Conservation (phyloP, 2,797 vertebrate genomes). For the Morus bassanus region DNA sequence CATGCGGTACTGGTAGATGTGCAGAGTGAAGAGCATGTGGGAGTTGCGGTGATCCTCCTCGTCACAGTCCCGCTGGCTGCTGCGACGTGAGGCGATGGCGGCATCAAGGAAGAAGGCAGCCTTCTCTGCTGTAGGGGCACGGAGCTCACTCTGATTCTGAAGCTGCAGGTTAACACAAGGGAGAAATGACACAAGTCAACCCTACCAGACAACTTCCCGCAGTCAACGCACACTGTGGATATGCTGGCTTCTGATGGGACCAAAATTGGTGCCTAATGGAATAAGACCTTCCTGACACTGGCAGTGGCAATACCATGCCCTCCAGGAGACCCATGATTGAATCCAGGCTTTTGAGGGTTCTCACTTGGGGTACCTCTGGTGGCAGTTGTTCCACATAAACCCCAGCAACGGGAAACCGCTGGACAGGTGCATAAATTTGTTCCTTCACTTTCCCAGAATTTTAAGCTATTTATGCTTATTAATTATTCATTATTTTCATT, state of each 20-base stretch:
- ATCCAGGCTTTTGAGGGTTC: not conserved
- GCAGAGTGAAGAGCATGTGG: constrained; percentile 96
- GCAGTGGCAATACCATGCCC: not conserved
- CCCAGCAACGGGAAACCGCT: not conserved
- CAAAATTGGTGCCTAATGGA: fast-evolving
- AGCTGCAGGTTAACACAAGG: constrained; percentile 75
- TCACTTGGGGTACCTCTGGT: not conserved
- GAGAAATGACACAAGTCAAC: not conserved
- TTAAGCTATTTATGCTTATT: not conserved
- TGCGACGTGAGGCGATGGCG: constrained; percentile 87
- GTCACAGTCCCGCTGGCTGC: constrained; percentile 81
- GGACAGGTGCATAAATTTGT: not conserved
- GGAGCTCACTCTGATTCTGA: constrained; percentile 92
- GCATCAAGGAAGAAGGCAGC: constrained; percentile 93
- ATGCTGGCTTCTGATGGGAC: not conserved
- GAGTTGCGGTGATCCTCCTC: constrained; percentile 90
- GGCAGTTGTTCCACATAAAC: not conserved
- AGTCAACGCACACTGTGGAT: fast-evolving
- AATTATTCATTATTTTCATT: not conserved
- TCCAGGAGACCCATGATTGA: not conserved
- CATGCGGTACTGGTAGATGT: constrained; percentile 93
- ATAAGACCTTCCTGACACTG: not conserved
- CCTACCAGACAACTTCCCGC: not conserved
- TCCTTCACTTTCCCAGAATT: not conserved
- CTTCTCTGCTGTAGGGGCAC: constrained; percentile 90